A percentile compares a stretch with the other conserved stretches of the same genome.
phyloP scores from a whole-genome alignment of 2,888 invertebrate genomes.

The Eupelmus urozonus region DNA sequence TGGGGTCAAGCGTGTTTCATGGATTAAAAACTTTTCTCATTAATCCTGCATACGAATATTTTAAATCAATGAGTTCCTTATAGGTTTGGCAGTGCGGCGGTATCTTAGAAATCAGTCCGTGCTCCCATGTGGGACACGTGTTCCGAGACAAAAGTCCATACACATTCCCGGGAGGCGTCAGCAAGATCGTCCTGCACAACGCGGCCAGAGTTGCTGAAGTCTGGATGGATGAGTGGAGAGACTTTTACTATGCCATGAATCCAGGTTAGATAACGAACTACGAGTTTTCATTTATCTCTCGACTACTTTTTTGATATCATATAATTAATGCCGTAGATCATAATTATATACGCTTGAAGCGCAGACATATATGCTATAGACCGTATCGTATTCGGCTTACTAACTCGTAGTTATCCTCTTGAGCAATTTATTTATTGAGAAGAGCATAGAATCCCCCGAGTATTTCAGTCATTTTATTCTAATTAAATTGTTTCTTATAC shows the following conservation, averaged over 20 bases:
- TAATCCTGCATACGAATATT: too few relatives aligned
- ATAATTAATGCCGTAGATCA: slow-evolving; percentile 40
- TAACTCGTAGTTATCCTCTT: slow-evolving; percentile 51
- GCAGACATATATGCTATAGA: slow-evolving; percentile 41
- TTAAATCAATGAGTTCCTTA: slow-evolving; percentile 70
- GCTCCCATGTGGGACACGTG: slow-evolving; percentile 97
- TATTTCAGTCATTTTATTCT: slow-evolving; percentile 13
- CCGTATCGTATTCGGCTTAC: slow-evolving; percentile 45
- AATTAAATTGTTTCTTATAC: slow-evolving; percentile 10
- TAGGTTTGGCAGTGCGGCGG: slow-evolving; percentile 99
- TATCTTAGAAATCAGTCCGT: slow-evolving; percentile 95
- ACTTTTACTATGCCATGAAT: slow-evolving; percentile 99
- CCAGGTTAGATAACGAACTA: slow-evolving; percentile 85
- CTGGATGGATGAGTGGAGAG: slow-evolving; percentile 99
- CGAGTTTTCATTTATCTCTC: slow-evolving; percentile 32
- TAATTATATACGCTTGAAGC: slow-evolving; percentile 44
- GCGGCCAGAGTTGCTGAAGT: slow-evolving; percentile 99
- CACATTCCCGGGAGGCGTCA: slow-evolving; percentile 98
- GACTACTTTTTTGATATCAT: slow-evolving; percentile 23
- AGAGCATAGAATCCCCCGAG: slow-evolving; percentile 28
- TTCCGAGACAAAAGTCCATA: slow-evolving; percentile 99
- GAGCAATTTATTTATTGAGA: slow-evolving; percentile 23
- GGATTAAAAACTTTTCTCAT: slow-evolving; percentile 43
- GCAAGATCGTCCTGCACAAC: slow-evolving; percentile 98
- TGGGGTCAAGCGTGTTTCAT: slow-evolving; percentile 53